These are phyloP conservation scores for Chanos chanos DNA, from an alignment of 2,797 vertebrate genomes.

Conservation along the genomic window DNA sequence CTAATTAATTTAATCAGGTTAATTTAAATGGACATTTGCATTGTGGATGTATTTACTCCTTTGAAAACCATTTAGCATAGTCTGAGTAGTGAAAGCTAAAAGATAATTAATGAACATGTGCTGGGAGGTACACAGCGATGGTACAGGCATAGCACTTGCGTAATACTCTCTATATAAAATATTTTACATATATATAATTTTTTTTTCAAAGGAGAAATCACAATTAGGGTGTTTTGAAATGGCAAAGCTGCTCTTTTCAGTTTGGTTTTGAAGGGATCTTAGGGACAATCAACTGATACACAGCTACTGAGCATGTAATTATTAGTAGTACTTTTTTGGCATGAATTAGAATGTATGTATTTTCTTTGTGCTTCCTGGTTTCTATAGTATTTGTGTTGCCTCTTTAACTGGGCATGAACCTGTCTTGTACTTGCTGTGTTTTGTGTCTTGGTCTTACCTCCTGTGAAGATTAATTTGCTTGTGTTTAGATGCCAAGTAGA, in stretches of 20 bases:
- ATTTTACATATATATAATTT: neutral
- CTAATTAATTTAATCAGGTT: conserved; percentile 71
- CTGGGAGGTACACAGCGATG: conserved; percentile 46
- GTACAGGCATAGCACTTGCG: conserved; percentile 65
- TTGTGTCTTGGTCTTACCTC: conserved; percentile 18
- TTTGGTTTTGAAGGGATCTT: conserved; percentile 6
- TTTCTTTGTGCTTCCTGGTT: conserved; percentile 62
- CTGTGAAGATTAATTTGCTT: conserved; percentile 32
- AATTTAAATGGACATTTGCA: conserved; percentile 75
- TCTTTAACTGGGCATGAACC: conserved; percentile 57
- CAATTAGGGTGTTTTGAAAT: neutral
- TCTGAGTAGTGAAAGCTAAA: conserved; percentile 45
- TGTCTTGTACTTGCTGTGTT: conserved; percentile 54
- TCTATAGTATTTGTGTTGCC: conserved; percentile 64
- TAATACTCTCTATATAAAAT: no score
- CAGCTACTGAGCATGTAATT: conserved; percentile 61
- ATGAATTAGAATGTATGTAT: conserved; percentile 66
- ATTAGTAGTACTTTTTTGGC: conserved; percentile 58
- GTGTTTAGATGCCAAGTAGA: conserved; percentile 21
- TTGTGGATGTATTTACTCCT: conserved; percentile 67
- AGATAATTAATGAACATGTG: conserved; percentile 63
- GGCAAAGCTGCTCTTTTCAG: neutral
- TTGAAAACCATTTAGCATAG: conserved; percentile 53
- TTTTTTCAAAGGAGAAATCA: conserved; percentile 1
- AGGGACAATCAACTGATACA: conserved; percentile 14